Percentiles rank a stretch among this genome's conserved stretches.
Conservation (phyloP, 2,113 vertebrate species). For the Chunga burmeisteri region DNA sequence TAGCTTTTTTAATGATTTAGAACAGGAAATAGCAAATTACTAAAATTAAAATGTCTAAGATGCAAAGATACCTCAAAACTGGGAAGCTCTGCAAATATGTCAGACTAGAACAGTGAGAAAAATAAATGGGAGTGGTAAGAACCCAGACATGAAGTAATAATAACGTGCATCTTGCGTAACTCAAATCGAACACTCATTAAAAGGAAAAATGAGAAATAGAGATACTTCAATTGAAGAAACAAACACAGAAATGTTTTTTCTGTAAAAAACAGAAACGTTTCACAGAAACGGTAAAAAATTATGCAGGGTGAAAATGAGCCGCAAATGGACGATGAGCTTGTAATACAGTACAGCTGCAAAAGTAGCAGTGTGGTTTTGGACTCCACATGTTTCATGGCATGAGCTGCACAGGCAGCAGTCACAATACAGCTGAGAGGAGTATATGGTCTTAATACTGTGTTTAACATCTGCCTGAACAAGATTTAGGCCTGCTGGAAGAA, state of each 20-base stretch:
- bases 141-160: not conserved
- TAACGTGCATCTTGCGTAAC: not conserved
- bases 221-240: not conserved
- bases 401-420: not conserved
- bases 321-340: not conserved
- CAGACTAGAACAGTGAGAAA: not conserved
- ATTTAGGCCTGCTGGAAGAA: not conserved
- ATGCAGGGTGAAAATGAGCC: not conserved
- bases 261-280: too few relatives aligned
- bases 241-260: not conserved
- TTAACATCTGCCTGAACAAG: not conserved
- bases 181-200: not conserved
- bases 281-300: not conserved
- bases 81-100: not conserved
- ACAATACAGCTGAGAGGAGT: not conserved
- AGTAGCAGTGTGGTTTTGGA: not conserved
- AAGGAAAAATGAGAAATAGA: not conserved
- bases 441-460: not conserved
- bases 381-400: rapidly evolving
- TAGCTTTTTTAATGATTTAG: not conserved
- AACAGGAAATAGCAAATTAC: not conserved
- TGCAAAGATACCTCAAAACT: not conserved
- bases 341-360: not conserved
- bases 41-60: not conserved
- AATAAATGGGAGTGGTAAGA: not conserved